Base-by-base conservation (phyloP, 2,113 vertebrate species). In the Neoarius graeffei region DNA sequence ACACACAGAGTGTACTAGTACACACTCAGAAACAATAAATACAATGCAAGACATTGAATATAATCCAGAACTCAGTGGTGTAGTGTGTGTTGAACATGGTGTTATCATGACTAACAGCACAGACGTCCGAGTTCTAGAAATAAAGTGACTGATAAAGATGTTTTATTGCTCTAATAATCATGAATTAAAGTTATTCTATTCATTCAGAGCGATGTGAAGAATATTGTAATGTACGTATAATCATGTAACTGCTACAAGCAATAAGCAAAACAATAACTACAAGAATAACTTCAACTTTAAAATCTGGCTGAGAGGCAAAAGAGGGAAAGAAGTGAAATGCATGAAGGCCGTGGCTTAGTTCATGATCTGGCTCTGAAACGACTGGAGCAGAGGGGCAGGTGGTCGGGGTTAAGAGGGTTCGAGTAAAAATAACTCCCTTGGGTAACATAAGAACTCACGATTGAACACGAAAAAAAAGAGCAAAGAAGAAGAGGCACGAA, bases 371-470 rank as follows among this genome's bases (percentile, higher is more conserved):
- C 56, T 54, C 80, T 77, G 76, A 76, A 76, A 30, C 20, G 64
- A 71, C 23, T 30, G 48, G 57, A 59, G 59, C n/a, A 54, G 76
- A 87, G 64, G 59, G 71, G 89, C 89, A 88, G 89, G 89, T 90
- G 87, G 71, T 90, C 57, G 5, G 30, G 80, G 73, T 73, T 71
- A 57, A 80, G 79, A 54, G 85, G n/a, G 66, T 48, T 25, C 79
- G 74, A 27, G 52, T 88, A 90, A 88, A 90, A 90, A 88, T 90
- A 88, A 88, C 87, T 62, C 67, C 54, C 59, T 71, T 57, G 11
- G 83, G 74, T 83, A 86, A 86, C 57, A 30, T 88, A 85, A 85
- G 77, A 69, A n/a, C 25, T 42, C 27, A 42, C 0, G 14, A 80
- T 50, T 8, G 48, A 71, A 81, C 52, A 73, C 15, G 23, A 30